Evolutionary conservation across 2,113 vertebrate species (phyloP), one percentile per base, ranked within the genome.

Genomic region (Myocastor coypus): DNA sequence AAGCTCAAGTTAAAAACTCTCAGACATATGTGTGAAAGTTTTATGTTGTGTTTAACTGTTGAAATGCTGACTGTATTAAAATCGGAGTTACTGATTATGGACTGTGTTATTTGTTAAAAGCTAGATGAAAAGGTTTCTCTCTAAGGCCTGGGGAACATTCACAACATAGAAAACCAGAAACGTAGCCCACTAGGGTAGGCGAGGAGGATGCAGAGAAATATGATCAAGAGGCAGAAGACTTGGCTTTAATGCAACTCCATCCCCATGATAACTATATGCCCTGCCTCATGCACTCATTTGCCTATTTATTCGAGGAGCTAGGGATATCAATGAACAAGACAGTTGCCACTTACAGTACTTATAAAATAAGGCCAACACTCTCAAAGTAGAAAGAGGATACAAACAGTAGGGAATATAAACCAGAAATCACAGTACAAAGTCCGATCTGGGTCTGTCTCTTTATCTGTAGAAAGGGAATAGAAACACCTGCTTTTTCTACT

Each of bases 161-260:
- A 81, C 32, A 32, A 92, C 68, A 37, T 88, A 91, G 81, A 82
- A 92, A 89, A 84, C 14, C 7, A 82, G 87, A 94, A 63, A 63
- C 61, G 10, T 20, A 34, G 13, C 13, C 40, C 13, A 55, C 75
- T 30, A 42, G 40, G 26, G 46, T 46, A 86, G 34, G 52, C 24
- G 24, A 26, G 24, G 28, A 42, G 5, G 26, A 32, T 68, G 28
- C 0, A 63, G 83, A 85, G 77, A 92, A 46, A 83, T 22, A 94
- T 37, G 37, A 46, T 77, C 57, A 92, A 80, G 81, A 80, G 87
- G 83, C 46, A 73, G 40, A 71, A 85, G n/a, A 73, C 6, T 28
- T 14, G 22, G n/a, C 24, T 91, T 16, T 55, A 63, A 80, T 61
- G 59, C 26, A 52, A 46, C 32, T 22, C 0, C 12, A 64, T 0